These are phyloP conservation scores for Sarcophaga carnaria DNA, from an alignment of 2,888 invertebrate genomes.

Conservation along the genomic window DNA sequence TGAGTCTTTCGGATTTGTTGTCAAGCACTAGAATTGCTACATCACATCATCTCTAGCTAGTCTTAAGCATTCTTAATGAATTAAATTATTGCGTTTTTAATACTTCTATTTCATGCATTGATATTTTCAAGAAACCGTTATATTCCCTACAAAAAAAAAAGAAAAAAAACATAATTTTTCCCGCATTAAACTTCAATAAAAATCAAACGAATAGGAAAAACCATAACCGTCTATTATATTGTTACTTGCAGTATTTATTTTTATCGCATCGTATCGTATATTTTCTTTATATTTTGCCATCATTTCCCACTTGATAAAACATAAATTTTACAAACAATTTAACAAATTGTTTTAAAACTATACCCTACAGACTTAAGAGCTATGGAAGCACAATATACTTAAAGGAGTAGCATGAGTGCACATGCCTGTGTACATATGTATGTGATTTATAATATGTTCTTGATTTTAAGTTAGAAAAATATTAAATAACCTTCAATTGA, in stretches of 20 bases:
- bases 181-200: neutral
- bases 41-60: too few species aligned
- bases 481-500: too few species aligned
- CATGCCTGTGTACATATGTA: too few species aligned
- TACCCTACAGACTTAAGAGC: slow-evolving; percentile 49
- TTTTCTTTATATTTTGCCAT: slow-evolving; percentile 28
- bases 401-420: neutral
- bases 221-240: slow-evolving; percentile 32
- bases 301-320: slow-evolving; percentile 50
- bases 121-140: too few species aligned
- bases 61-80: too few species aligned
- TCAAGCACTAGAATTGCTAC: too few species aligned
- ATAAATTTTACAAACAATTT: slow-evolving; percentile 70
- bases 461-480: too few species aligned
- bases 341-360: slow-evolving; percentile 70
- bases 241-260: neutral
- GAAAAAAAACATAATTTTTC: neutral
- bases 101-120: too few species aligned
- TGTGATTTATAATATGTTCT: too few species aligned
- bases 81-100: too few species aligned
- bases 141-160: too few species aligned
- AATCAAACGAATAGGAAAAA: neutral
- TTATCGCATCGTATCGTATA: neutral
- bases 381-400: slow-evolving; percentile 10
- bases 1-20: too few species aligned